Evolutionary conservation across 2,888 invertebrate species (phyloP), one percentile per base, ranked within the genome.

Genomic region (Conus canariensis): DNA sequence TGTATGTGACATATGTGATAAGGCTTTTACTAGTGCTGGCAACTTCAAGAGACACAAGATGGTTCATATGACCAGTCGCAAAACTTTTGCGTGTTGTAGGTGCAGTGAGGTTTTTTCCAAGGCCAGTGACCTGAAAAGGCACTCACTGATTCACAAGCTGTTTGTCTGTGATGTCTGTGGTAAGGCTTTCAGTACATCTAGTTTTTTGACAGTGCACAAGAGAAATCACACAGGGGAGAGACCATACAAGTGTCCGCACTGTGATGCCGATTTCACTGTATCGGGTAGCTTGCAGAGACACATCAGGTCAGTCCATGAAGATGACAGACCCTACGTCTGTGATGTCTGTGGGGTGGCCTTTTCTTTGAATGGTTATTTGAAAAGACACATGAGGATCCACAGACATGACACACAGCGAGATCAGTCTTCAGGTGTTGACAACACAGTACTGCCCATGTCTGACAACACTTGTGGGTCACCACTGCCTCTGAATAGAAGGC

Each of bases 81-180:
- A 59, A 60, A 25, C 59, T 12, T 85, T 25, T 14, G 60, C 60
- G 60, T 85, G 85, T 60, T 25, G 16, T 16, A 45, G 56, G 22
- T 85, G 85, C 60, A 60, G 60, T n/a, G 45, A 85, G 30, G 9
- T 56, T 12, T 85, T 85, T 9, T 19, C 64, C 64, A 64, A 10
- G 64, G 64, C 80, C 25, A 19, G 58, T 8, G 8, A 58, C 60
- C 7, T 85, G 60, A 85, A 60, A 60, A 22, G 16, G n/a, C 85
- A 88, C 88, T 70, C 30, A 58, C 22, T 74, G 88, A 88, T 59
- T 22, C 88, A 88, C 14, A 25, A 83, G 25, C 64, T 64, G 30
- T 83, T 58, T 83, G 58, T 83, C 16, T 83, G 56, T 58, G 83
- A 83, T 9, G 22, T 83, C 56, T 83, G 83, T 58, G 25, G 58